Evolutionary conservation across 2,113 vertebrate species (phyloP).

Genomic region (Tragulus kanchil): DNA sequence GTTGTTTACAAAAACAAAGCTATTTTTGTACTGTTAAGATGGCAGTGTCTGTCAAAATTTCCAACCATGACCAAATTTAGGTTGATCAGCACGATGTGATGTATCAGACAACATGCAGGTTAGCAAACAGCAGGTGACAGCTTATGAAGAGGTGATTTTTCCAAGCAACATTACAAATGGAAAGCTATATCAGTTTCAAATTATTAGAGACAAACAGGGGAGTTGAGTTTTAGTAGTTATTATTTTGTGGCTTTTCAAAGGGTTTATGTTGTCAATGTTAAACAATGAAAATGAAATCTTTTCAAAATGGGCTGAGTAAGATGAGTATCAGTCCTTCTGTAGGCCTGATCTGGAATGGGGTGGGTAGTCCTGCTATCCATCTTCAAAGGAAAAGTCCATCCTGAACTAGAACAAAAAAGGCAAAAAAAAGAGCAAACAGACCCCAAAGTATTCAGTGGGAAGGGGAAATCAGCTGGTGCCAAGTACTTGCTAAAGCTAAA

Average conservation of each 20-base stretch:
- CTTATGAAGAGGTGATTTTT: background rate
- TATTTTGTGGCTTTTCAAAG: slow-evolving; percentile 9
- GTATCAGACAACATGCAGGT: background rate
- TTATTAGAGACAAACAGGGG: background rate
- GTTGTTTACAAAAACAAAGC: background rate
- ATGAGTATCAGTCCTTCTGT: background rate
- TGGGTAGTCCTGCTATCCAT: background rate
- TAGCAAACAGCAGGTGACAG: slow-evolving; percentile 2
- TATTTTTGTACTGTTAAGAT: background rate
- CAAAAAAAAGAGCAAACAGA: background rate
- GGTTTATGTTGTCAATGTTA: background rate
- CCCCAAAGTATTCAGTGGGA: background rate
- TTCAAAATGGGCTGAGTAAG: background rate
- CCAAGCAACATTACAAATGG: background rate
- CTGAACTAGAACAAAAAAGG: background rate
- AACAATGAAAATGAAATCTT: slow-evolving; percentile 32
- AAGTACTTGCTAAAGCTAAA: background rate
- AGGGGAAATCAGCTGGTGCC: background rate
- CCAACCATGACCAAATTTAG: background rate
- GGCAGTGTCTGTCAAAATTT: background rate
- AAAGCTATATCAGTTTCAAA: background rate
- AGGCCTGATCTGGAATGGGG: background rate
- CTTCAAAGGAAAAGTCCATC: background rate
- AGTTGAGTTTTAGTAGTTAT: slow-evolving; percentile 1
- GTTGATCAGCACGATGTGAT: background rate